phyloP scores from a whole-genome alignment of 2,797 vertebrate species.

The Gephyroberyx darwinii region DNA sequence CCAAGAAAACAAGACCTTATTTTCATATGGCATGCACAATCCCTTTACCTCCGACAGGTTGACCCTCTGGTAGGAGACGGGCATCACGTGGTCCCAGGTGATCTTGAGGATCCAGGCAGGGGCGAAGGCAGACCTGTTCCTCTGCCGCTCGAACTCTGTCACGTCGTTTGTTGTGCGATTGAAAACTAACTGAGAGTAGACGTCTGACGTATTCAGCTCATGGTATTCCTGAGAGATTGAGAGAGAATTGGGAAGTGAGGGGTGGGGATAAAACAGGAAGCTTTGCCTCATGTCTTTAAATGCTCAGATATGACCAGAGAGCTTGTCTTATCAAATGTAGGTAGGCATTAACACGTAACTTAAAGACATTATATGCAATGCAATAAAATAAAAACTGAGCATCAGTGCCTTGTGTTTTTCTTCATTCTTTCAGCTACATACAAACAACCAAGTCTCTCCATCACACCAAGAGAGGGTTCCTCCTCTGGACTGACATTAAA shows the following conservation, averaged over 20 bases:
- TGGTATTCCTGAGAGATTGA: constrained; percentile 74
- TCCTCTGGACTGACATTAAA: neutral
- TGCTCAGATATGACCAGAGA: too few relatives aligned
- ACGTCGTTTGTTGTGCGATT: constrained; percentile 82
- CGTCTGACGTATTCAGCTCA: constrained; percentile 66
- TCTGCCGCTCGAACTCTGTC: constrained; percentile 73
- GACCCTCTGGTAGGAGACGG: constrained; percentile 81
- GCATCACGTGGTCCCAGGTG: constrained; percentile 84
- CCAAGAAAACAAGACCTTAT: neutral
- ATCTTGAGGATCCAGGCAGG: constrained; percentile 86
- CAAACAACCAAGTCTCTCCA: neutral
- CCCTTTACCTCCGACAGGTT: constrained; percentile 80
- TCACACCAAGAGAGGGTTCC: neutral
- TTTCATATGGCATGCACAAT: neutral
- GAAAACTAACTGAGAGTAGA: constrained; percentile 83
- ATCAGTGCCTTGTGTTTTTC: neutral
- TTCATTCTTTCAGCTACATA: neutral
- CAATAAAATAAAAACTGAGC: neutral
- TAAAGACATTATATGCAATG: neutral
- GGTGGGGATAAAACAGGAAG: neutral
- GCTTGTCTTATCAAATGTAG: too few relatives aligned
- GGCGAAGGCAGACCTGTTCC: constrained; percentile 67
- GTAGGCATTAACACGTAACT: too few relatives aligned
- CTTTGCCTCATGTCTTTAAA: neutral
- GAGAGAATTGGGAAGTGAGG: neutral